phyloP scores from a whole-genome alignment of 1,140 invertebrate species.

The Hypsibius dujardini region DNA sequence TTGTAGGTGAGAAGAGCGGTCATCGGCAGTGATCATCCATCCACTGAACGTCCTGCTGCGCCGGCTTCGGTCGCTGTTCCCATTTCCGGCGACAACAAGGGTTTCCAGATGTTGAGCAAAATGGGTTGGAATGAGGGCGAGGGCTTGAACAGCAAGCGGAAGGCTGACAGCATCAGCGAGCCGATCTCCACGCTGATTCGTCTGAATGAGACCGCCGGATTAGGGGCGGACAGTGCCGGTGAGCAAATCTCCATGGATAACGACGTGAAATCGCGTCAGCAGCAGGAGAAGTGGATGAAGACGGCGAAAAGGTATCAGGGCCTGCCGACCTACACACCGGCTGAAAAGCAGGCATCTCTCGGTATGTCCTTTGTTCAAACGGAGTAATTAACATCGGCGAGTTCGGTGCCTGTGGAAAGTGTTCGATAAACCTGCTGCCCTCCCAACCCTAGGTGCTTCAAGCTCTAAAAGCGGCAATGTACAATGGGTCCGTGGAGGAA shows the following conservation, averaged over 20 bases:
- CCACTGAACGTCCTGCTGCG: neutral
- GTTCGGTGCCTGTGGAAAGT: no score
- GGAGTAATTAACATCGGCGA: no score
- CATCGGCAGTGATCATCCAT: neutral
- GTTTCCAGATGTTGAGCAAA: conserved; percentile 67
- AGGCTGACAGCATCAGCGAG: neutral
- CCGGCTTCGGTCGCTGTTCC: neutral
- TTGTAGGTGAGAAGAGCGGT: neutral
- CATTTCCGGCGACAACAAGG: conserved; percentile 58
- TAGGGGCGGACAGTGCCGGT: neutral
- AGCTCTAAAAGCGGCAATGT: no score
- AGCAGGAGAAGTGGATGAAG: conserved; percentile 14
- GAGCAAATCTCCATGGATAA: neutral
- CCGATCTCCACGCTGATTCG: neutral
- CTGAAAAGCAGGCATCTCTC: no score
- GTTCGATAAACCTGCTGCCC: no score
- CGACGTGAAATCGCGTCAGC: neutral
- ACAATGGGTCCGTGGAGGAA: no score
- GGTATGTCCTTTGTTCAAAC: no score
- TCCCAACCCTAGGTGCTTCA: no score
- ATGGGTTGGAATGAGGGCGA: conserved; percentile 82
- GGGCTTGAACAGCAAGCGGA: conserved; percentile 35
- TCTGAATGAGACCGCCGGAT: conserved; percentile 1
- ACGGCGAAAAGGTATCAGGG: conserved; percentile 13
- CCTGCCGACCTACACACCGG: neutral